Conservation (phyloP, 2,888 invertebrate genomes). For the Luffia ferchaultella region DNA sequence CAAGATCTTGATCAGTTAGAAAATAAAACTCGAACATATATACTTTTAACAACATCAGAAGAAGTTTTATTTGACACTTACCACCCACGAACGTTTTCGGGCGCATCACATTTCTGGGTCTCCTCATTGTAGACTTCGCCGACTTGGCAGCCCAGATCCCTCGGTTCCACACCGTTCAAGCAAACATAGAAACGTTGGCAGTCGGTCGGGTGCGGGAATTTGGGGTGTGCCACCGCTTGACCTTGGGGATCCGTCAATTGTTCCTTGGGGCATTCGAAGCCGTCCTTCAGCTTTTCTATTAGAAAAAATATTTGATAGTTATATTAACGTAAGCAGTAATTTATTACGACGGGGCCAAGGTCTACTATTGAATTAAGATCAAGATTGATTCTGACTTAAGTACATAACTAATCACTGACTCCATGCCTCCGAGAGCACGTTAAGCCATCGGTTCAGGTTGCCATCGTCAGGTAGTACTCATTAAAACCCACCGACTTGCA, state of each 20-base stretch:
- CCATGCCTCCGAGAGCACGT: no score
- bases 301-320: slow-evolving; percentile 13
- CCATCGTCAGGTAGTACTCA: no score
- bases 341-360: no score
- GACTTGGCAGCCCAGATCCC: slow-evolving; percentile 84
- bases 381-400: no score
- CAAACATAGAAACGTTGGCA: slow-evolving; percentile 94
- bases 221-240: slow-evolving; percentile 81
- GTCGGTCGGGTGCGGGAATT: slow-evolving; percentile 85
- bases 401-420: no score
- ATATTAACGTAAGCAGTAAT: background rate
- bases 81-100: slow-evolving; percentile 92
- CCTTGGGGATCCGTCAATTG: slow-evolving; percentile 72
- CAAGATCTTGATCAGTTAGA: no score
- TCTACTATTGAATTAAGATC: no score
- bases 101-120: slow-evolving; percentile 84
- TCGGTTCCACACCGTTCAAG: slow-evolving; percentile 84
- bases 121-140: slow-evolving; percentile 94
- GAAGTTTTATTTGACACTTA: no score
- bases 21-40: no score
- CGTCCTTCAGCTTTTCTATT: slow-evolving; percentile 80
- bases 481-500: no score
- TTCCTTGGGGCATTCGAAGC: slow-evolving; percentile 85
- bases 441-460: no score
- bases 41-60: no score